A percentile compares a stretch with the other conserved stretches of the same genome.
These are phyloP conservation scores for Hippopotamyrus pictus DNA, from an alignment of 2,797 vertebrate species.

Conservation along the genomic window DNA sequence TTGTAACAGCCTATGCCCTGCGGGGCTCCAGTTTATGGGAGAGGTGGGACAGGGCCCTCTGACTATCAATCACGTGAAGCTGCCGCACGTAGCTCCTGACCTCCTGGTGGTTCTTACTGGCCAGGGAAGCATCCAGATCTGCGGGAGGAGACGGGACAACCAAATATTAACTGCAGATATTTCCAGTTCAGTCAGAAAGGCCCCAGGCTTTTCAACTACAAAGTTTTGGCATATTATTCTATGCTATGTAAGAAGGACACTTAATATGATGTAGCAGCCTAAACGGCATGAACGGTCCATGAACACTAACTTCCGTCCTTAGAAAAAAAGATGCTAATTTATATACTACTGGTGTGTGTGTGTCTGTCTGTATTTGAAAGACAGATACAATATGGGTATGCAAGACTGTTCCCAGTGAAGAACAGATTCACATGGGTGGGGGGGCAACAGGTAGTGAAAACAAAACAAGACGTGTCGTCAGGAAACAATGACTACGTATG, in stretches of 20 bases:
- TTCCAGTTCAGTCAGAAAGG: neutral
- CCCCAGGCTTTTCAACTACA: neutral
- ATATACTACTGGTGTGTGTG: neutral
- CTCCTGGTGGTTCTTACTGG: constrained; percentile 93
- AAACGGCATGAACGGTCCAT: neutral
- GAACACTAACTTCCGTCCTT: neutral
- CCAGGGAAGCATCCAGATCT: constrained; percentile 85
- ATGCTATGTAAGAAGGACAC: neutral
- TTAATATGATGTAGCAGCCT: neutral
- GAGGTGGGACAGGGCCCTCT: constrained; percentile 94
- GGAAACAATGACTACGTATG: neutral
- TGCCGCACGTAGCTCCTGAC: constrained; percentile 89
- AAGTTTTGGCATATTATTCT: neutral
- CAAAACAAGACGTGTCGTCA: neutral
- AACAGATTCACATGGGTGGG: neutral
- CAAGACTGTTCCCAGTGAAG: neutral
- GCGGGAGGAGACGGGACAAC: constrained; percentile 25
- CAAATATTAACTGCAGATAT: neutral
- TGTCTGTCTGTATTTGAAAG: neutral
- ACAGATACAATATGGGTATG: neutral
- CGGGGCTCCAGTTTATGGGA: constrained; percentile 92
- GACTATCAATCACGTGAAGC: constrained; percentile 96
- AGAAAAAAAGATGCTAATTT: neutral
- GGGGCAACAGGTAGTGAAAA: neutral
- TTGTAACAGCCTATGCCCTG: constrained; percentile 65